Percentiles rank a stretch among this genome's conserved stretches.
phyloP scores from a whole-genome alignment of 2,797 vertebrate genomes.

The Sarcoramphus papa region DNA sequence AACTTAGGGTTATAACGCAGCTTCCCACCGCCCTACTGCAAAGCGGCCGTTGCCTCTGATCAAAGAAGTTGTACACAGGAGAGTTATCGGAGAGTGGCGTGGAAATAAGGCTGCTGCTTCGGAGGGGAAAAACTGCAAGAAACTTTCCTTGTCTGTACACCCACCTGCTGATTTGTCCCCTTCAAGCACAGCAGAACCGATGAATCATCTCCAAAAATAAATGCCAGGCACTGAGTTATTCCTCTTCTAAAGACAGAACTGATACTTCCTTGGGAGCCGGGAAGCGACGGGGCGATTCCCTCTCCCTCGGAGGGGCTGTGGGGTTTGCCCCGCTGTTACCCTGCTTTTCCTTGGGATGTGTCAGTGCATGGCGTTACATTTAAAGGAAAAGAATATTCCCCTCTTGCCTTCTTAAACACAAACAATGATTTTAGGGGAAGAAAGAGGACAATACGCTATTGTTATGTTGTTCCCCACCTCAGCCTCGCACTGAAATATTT shows the following conservation, averaged over 20 bases:
- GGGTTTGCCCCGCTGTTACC: rapidly evolving
- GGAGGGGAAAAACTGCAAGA: not conserved
- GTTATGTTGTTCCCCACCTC: not conserved
- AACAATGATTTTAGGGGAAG: not conserved
- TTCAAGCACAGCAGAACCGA: not conserved
- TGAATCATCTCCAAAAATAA: not conserved
- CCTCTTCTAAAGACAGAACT: not conserved
- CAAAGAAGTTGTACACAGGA: not conserved
- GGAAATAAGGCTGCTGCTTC: not conserved
- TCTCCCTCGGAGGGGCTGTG: not conserved
- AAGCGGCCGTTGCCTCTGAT: not conserved
- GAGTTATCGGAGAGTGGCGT: rapidly evolving
- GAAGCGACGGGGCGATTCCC: rapidly evolving
- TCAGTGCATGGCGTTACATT: not conserved
- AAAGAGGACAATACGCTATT: not conserved
- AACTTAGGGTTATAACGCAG: not conserved
- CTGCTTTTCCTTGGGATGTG: not conserved
- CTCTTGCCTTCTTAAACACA: not conserved
- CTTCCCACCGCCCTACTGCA: not conserved
- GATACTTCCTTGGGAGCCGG: not conserved
- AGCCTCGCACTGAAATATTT: constrained; percentile 47
- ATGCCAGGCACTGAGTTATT: not conserved
- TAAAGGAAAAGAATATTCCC: not conserved
- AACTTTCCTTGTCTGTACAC: not conserved
- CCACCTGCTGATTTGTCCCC: not conserved